Base-by-base conservation (phyloP, 1,140 invertebrate species). In the Teleogryllus occipitalis region DNA sequence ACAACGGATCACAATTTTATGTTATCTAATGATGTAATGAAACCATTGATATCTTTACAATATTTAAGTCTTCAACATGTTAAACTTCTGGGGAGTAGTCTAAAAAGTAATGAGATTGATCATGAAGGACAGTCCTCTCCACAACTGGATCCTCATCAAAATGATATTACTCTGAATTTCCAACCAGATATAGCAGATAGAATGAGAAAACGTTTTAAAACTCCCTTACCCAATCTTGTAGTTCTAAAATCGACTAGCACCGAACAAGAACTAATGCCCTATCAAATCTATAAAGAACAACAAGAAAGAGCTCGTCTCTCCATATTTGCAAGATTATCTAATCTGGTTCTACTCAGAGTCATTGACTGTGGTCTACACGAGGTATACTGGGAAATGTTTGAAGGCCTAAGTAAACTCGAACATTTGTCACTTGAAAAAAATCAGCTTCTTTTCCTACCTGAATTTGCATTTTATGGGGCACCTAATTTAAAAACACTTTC, bases 301-400 rank as follows among this genome's bases (percentile, higher is more conserved):
- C 81, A 87, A 72, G 87, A 89, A 79, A 87, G 87, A 79, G 83
- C 86, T 22, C 83, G 84, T 73, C 81, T 88, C 85, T 83, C 86
- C 46, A 83, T 88, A 39, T 92, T 93, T 82, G 88, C 88, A 65
- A 89, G 88, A 21, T 87, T 92, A 79, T 84, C 85, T 47, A 85
- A 85, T 78, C 83, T 93, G 18, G 86, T 88, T 48, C 88, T 91
- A 76, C 82, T 93, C 54, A 85, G 91, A 81, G 87, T 92, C 5
- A 87, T 88, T 22, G 85, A 87, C 46, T 93, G 92, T 82, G 86
- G 88, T 39, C 81, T 93, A 27, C 87, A 89, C 81, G 88, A 90
- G 81, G 84, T 93, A 79, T 88, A 89, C 78, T 92, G 91, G 91
- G 90, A 92, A 83, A 91, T 92, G 89, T 92, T 93, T 82, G 89